Percentiles rank a stretch among this genome's conserved stretches.
phyloP scores from a whole-genome alignment of 2,888 invertebrate species.

The Neocrepidodera transversa region DNA sequence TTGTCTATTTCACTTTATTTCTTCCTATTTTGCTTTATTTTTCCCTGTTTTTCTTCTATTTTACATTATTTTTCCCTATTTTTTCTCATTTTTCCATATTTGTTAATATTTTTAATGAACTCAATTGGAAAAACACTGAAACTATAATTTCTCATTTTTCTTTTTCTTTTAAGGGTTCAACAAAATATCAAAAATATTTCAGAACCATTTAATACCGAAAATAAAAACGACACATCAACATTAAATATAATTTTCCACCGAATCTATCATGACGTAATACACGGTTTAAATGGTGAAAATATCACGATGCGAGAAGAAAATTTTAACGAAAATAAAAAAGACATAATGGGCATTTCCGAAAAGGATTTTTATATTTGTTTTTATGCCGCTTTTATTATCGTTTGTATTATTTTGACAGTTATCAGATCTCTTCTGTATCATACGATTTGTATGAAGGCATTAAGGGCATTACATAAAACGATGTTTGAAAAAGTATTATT shows the following conservation, averaged over 20 bases:
- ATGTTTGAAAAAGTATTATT: conserved; percentile 80
- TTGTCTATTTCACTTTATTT: too few relatives aligned
- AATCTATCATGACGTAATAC: background rate
- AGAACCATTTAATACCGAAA: background rate
- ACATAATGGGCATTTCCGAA: conserved; percentile 17
- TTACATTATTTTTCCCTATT: too few relatives aligned
- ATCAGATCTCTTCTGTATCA: conserved; percentile 74
- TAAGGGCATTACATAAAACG: conserved; percentile 74
- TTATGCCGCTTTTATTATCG: conserved; percentile 58
- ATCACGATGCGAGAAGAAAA: background rate
- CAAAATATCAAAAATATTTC: background rate
- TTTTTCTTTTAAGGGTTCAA: too few relatives aligned
- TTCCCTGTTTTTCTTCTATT: too few relatives aligned
- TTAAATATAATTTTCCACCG: background rate
- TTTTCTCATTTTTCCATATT: too few relatives aligned
- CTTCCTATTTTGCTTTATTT: too few relatives aligned
- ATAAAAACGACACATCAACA: background rate
- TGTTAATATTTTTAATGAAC: too few relatives aligned
- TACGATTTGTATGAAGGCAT: conserved; percentile 76
- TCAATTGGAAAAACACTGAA: too few relatives aligned
- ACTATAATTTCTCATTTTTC: too few relatives aligned
- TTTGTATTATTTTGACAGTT: conserved; percentile 68
- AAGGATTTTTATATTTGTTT: conserved; percentile 19
- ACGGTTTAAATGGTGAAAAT: conserved; percentile 1
- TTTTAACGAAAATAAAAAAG: background rate